Evolutionary conservation across 2,113 vertebrate species (phyloP).

Genomic region (Promerops cafer): DNA sequence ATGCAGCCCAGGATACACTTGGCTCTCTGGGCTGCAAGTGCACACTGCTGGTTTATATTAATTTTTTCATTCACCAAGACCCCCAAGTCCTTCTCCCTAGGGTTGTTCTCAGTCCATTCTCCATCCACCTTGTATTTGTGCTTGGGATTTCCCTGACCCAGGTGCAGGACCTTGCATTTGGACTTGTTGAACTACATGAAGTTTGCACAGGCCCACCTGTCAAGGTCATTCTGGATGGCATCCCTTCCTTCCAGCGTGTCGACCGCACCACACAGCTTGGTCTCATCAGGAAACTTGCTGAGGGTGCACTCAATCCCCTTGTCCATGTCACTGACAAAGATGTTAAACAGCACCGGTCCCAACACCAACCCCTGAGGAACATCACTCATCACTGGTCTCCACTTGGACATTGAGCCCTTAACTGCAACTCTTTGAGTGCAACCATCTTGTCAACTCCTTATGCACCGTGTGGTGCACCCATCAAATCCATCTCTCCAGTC

Average conservation of each 20-base stretch:
- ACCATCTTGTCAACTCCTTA: not conserved
- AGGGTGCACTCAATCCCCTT: not conserved
- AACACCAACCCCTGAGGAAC: not conserved
- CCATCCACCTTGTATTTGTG: not conserved
- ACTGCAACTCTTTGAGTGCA: not conserved
- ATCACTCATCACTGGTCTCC: not conserved
- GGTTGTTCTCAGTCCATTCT: not conserved
- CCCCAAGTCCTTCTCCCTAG: not conserved
- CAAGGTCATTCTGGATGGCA: not conserved
- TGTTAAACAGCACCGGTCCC: not conserved
- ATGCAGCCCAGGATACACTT: not conserved
- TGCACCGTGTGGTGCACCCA: not conserved
- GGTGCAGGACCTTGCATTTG: not conserved
- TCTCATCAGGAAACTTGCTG: not conserved
- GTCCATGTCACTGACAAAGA: not conserved
- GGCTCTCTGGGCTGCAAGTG: not conserved
- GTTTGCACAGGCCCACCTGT: not conserved
- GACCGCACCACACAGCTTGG: not conserved
- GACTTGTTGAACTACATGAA: not conserved
- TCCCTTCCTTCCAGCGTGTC: not conserved
- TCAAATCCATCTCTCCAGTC: not conserved
- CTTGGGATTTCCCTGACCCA: not conserved
- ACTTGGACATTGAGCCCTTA: not conserved
- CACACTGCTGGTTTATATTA: not conserved
- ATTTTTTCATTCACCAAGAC: not conserved